Base-by-base conservation (phyloP, 2,888 invertebrate species). In the Drosophila cognata region DNA sequence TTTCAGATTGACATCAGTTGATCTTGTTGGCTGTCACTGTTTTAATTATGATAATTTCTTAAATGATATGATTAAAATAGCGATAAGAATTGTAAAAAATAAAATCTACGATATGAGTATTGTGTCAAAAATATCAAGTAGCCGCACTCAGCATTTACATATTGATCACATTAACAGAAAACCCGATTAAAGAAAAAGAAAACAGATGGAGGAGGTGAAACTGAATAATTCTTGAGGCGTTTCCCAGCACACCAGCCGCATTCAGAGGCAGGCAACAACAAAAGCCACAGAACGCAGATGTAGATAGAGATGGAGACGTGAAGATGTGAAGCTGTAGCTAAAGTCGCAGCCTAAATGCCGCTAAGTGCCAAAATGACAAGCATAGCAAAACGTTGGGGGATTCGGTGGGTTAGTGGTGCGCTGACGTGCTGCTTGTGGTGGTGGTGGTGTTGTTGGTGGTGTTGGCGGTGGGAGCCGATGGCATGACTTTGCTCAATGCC, bases 401-500 rank as follows among this genome's bases (percentile, higher is more conserved):
- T 64, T 52, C 53, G 80, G 64, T 75, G 80, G 80, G 75, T 58
- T 75, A 57, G 43, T 57, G 63, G 55, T 58, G 64, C 46, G 58
- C 46, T 67, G 77, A 6, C 28, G 59, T 51, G 21, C 16, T 58
- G 48, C 6, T 56, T 38, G 53, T 13, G 11, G 25, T 31, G 29
- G 31, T 62, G 43, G 41, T 25, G 60, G 13, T 60, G 51, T 8
- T 62, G 31, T 13, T 50, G 68, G 5, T 31, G 59, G 50, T 57
- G 55, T 13, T 51, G 48, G 53, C 65, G 70, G 38, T 57, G 46
- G 48, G 57, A 71, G 61, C 77, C 70, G 58, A 74, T 77, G 71
- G 84, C 82, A 85, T 85, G 85, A 85, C 85, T 85, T 74, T 71
- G 90, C 86, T 83, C 79, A 89, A 86, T 87, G 85, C 70, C 81